These are phyloP conservation scores for Synergus japonicus DNA, from an alignment of 2,888 invertebrate genomes.

Conservation along the genomic window DNA sequence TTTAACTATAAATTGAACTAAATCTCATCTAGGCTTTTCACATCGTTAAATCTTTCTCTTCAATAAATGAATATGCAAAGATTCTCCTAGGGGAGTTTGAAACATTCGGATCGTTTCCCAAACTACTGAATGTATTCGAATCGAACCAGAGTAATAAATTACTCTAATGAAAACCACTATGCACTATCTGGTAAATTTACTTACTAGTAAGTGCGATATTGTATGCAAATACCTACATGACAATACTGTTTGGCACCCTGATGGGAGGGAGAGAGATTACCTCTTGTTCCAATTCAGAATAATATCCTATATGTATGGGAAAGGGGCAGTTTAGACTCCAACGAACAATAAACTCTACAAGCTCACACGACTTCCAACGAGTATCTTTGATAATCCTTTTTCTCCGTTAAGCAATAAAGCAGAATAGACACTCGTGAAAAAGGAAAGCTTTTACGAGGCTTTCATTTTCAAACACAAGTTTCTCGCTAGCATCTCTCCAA, in stretches of 20 bases:
- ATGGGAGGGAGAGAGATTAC: conserved; percentile 32
- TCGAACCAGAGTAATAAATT: conserved; percentile 17
- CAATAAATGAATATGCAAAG: neutral
- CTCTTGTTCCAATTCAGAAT: conserved; percentile 35
- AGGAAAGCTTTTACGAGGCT: neutral
- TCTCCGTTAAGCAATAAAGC: neutral
- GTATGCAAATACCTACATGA: conserved; percentile 30
- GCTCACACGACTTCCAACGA: neutral
- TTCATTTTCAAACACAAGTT: neutral
- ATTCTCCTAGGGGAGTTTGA: neutral
- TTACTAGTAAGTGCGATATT: conserved; percentile 17
- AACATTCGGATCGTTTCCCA: neutral
- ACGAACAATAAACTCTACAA: conserved; percentile 12
- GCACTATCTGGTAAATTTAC: conserved; percentile 16
- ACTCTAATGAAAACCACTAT: conserved; percentile 7
- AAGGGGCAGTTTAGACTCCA: neutral
- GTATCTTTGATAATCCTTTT: conserved; percentile 1
- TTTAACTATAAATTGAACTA: neutral
- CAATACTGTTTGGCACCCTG: conserved; percentile 28
- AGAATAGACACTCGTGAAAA: neutral
- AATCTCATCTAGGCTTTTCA: neutral
- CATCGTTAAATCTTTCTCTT: neutral
- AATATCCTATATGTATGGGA: conserved; percentile 6
- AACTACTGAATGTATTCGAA: neutral
- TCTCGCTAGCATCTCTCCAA: neutral